Evolutionary conservation across 92 coral and sea anemone genomes (phyloP).

Genomic region (Phenganax stokvisi): DNA sequence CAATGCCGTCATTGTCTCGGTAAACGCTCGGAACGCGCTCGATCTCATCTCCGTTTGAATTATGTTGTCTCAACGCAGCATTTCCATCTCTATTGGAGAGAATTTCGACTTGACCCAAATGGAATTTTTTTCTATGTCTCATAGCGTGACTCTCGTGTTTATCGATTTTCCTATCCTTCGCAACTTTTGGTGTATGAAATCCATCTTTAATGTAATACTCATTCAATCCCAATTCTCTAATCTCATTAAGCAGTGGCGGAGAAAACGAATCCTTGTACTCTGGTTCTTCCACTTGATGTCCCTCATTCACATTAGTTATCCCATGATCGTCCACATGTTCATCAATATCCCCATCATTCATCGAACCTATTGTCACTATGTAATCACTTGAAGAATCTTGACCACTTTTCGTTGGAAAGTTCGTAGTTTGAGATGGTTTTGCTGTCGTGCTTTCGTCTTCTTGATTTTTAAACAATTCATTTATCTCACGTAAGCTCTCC

Average conservation of each 20-base stretch:
- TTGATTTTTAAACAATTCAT: slow-evolving; percentile 1
- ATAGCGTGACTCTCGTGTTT: not conserved
- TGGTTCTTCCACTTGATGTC: not conserved
- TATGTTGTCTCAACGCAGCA: slow-evolving; percentile 13
- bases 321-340: not conserved
- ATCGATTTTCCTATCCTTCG: not conserved
- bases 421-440: not conserved
- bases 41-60: slow-evolving; percentile 27
- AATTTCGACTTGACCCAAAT: slow-evolving; percentile 8
- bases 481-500: not conserved
- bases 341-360: slow-evolving; percentile 1
- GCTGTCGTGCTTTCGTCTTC: not conserved
- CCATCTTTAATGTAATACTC: slow-evolving; percentile 43
- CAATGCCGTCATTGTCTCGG: slow-evolving; percentile 27
- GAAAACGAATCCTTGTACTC: slow-evolving; percentile 17
- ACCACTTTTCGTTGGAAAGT: not conserved
- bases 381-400: not conserved
- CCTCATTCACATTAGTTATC: slow-evolving; percentile 13
- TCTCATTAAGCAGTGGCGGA: slow-evolving; percentile 17
- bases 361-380: not conserved
- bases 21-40: slow-evolving; percentile 31
- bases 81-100: not conserved
- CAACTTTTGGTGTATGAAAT: not conserved
- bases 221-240: slow-evolving; percentile 23
- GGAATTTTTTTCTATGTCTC: slow-evolving; percentile 6